Conservation (phyloP, 2,113 vertebrate genomes). For the Numenius arquata region DNA sequence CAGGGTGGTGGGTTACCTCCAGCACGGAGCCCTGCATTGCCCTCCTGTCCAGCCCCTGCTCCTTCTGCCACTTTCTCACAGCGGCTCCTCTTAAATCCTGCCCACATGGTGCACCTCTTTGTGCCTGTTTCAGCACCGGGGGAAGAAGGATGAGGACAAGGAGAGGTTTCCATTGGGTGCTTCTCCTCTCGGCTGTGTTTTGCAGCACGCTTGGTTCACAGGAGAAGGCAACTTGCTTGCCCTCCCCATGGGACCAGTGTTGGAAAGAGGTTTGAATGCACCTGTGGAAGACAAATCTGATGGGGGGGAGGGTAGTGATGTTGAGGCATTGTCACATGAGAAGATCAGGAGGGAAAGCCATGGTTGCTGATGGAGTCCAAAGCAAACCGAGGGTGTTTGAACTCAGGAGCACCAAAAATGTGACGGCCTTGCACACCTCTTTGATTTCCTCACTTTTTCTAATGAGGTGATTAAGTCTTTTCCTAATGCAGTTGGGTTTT, state of each 20-base stretch:
- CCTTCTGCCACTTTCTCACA: neutral
- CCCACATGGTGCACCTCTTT: rapidly evolving
- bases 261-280: neutral
- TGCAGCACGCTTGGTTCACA: neutral
- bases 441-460: neutral
- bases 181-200: neutral
- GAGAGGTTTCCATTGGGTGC: neutral
- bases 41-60: rapidly evolving
- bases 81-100: neutral
- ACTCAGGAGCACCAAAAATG: neutral
- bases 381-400: neutral
- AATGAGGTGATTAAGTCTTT: neutral
- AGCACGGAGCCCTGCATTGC: rapidly evolving
- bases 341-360: neutral
- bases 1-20: neutral
- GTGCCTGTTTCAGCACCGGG: neutral
- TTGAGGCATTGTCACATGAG: neutral
- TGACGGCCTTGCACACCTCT: neutral
- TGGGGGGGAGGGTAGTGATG: rapidly evolving
- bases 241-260: neutral
- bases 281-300: neutral
- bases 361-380: neutral
- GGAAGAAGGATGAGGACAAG: neutral
- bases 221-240: neutral
- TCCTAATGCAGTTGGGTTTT: neutral